Conservation (phyloP, 1,140 invertebrate species). For the Zaprionus camerounensis region DNA sequence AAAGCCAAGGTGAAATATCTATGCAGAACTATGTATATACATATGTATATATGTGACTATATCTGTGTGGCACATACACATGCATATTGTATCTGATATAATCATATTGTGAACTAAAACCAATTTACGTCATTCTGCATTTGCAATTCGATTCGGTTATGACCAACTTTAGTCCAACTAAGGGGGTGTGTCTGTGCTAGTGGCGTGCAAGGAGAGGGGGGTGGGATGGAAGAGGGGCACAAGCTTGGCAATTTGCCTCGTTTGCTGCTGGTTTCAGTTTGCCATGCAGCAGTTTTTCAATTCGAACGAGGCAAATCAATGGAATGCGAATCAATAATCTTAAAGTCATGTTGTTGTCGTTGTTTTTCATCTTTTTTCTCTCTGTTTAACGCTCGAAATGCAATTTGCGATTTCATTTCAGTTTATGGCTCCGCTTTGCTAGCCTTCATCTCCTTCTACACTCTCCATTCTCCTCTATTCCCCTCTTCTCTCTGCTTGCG, state of each 20-base stretch:
- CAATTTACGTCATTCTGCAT: constrained; percentile 12
- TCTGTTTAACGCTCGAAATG: constrained; percentile 39
- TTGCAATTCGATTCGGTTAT: constrained; percentile 10
- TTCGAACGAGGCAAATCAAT: constrained; percentile 48
- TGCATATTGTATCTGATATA: background rate
- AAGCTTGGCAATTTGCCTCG: constrained; percentile 2
- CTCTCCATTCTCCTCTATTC: background rate
- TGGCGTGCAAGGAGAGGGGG: background rate
- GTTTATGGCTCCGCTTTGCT: constrained; percentile 25
- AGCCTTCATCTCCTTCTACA: background rate
- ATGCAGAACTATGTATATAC: background rate
- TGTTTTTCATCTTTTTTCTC: constrained; percentile 19
- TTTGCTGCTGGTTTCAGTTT: constrained; percentile 3
- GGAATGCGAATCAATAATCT: constrained; percentile 70
- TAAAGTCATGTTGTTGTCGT: constrained; percentile 28
- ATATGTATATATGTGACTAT: too few species aligned
- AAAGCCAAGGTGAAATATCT: background rate
- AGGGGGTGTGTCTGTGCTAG: background rate
- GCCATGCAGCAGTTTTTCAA: background rate
- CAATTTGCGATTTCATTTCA: constrained; percentile 50
- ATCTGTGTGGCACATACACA: background rate
- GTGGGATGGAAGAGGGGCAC: background rate
- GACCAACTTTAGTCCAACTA: constrained; percentile 8
- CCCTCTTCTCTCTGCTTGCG: constrained; percentile 3
- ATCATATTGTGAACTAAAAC: constrained; percentile 4